Evolutionary conservation across 2,888 invertebrate genomes (phyloP), one percentile per base, ranked within the genome.

Genomic region (Tubulanus polymorphus): DNA sequence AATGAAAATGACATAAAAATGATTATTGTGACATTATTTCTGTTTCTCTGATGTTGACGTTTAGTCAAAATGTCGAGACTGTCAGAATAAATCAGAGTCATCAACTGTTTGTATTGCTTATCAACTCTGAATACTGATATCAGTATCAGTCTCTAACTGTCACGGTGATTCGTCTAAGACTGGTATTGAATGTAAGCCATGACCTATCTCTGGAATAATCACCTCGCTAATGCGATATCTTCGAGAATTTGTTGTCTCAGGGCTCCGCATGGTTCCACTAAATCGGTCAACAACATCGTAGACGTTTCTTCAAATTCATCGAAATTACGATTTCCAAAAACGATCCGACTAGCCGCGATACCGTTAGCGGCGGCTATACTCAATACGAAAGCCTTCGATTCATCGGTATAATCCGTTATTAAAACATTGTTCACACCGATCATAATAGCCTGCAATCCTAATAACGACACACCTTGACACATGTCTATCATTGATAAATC

Each of bases 151-250:
- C n/a, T n/a, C n/a, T n/a, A n/a, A n/a, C n/a, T n/a, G n/a, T n/a
- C n/a, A n/a, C n/a, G n/a, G n/a, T n/a, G n/a, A n/a, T n/a, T n/a
- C n/a, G n/a, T n/a, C n/a, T n/a, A n/a, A n/a, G n/a, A n/a, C n/a
- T n/a, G n/a, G n/a, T n/a, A n/a, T n/a, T n/a, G n/a, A n/a, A n/a
- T n/a, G n/a, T n/a, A n/a, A n/a, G n/a, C n/a, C n/a, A n/a, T n/a
- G n/a, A n/a, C n/a, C n/a, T n/a, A n/a, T n/a, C n/a, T n/a, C n/a
- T n/a, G n/a, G n/a, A n/a, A n/a, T 20, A 37, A 48, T 54, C 37
- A 74, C 74, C 68, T 69, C 23, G 70, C 59, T 26, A 73, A 53
- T 2, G 71, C 69, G n/a, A 75, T 56, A 53, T 74, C 71, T 61
- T 73, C 70, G 18, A 73, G 51, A 10, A 68, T 63, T 52, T 68